phyloP scores from a whole-genome alignment of 2,113 vertebrate genomes.

The Sinocyclocheilus rhinocerous region DNA sequence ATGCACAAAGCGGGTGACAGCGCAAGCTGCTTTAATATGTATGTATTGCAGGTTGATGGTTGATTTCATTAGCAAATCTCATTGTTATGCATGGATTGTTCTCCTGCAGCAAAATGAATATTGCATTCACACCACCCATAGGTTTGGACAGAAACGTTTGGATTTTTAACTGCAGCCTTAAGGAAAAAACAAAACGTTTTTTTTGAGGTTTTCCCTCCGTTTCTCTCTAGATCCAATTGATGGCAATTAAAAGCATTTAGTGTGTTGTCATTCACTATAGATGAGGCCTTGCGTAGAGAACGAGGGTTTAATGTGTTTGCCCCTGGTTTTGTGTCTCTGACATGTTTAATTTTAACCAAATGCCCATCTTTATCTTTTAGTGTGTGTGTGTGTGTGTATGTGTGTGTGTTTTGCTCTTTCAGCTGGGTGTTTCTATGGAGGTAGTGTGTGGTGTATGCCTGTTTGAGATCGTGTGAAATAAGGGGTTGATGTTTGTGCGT shows the following conservation, averaged over 20 bases:
- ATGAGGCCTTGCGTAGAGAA: conserved; percentile 24
- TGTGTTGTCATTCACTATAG: conserved; percentile 43
- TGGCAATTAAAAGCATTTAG: conserved; percentile 65
- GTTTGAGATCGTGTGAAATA: conserved; percentile 8
- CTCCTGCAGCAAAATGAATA: conserved; percentile 99
- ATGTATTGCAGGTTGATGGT: conserved; percentile 98
- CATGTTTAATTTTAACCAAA: conserved; percentile 34
- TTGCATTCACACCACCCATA: conserved; percentile 86
- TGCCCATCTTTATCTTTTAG: conserved; percentile 30
- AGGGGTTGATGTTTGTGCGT: conserved; percentile 10
- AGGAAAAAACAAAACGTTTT: conserved; percentile 65
- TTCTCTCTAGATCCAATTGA: conserved; percentile 64
- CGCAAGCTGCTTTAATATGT: conserved; percentile 95
- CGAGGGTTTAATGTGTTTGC: conserved; percentile 13
- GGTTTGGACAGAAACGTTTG: conserved; percentile 74
- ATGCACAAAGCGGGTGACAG: conserved; percentile 96
- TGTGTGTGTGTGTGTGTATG: neutral
- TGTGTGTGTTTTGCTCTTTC: neutral
- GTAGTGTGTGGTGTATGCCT: neutral
- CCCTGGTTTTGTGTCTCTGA: conserved; percentile 33
- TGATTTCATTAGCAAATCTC: conserved; percentile 99
- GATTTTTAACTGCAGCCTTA: conserved; percentile 64
- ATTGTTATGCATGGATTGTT: conserved; percentile 99
- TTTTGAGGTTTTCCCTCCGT: conserved; percentile 68
- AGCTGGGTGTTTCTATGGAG: conserved; percentile 5